Evolutionary conservation across 2,797 vertebrate genomes (phyloP).

Genomic region (Ataeniobius toweri): DNA sequence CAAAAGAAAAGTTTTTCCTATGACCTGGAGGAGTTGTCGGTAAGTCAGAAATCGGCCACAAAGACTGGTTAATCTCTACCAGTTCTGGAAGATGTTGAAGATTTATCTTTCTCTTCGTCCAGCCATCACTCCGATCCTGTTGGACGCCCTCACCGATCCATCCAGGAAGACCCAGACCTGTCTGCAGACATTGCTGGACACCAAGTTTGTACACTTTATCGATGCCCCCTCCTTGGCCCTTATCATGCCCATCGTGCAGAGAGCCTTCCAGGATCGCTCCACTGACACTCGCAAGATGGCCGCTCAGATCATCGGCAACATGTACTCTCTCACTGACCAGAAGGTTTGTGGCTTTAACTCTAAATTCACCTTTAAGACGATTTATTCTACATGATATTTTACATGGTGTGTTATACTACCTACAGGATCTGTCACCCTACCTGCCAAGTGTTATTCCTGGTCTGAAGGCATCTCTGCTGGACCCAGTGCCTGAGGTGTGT

Average conservation of each 20-base stretch:
- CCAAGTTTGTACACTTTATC: constrained; percentile 98
- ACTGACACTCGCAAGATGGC: constrained; percentile 99
- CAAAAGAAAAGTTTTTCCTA: too few relatives aligned
- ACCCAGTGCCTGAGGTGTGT: constrained; percentile 96
- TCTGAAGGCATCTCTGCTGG: constrained; percentile 93
- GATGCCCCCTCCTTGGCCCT: constrained; percentile 96
- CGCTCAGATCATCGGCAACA: constrained; percentile 99
- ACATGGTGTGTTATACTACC: constrained; percentile 13
- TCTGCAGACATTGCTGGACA: constrained; percentile 95
- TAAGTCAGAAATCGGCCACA: not conserved
- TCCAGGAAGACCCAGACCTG: constrained; percentile 94
- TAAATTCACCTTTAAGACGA: not conserved
- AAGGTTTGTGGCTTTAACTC: constrained; percentile 81
- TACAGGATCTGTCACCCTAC: constrained; percentile 95
- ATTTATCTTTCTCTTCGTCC: constrained; percentile 10
- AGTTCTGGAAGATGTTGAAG: not conserved
- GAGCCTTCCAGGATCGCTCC: constrained; percentile 97
- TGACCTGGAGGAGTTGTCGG: too few relatives aligned
- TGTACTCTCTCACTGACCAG: constrained; percentile 99
- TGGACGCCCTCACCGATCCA: constrained; percentile 96
- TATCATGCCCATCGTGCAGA: constrained; percentile 99
- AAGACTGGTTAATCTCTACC: not conserved
- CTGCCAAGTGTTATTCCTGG: constrained; percentile 96
- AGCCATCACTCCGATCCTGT: constrained; percentile 94
- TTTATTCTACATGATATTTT: constrained; percentile 8